phyloP scores from a whole-genome alignment of 2,888 invertebrate genomes.

The Drosophila yooni region DNA sequence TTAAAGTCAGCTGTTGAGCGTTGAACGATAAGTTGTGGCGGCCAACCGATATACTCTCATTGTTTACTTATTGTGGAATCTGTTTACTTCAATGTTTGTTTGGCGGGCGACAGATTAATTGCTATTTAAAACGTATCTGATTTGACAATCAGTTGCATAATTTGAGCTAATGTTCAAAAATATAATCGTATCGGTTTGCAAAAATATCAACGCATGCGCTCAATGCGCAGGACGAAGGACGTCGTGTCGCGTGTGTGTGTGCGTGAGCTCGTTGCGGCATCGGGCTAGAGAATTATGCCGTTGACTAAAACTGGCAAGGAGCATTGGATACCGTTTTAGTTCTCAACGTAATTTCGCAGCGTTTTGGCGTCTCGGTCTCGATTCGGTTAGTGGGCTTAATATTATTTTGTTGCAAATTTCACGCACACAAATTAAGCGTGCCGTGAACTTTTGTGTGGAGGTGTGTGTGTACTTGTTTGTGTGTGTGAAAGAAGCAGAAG shows the following conservation, averaged over 20 bases:
- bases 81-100: conserved; percentile 34
- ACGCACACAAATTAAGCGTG: conserved; percentile 31
- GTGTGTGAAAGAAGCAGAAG: conserved; percentile 30
- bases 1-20: conserved; percentile 31
- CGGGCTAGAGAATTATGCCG: conserved; percentile 30
- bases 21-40: conserved; percentile 26
- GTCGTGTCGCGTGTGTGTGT: conserved; percentile 8
- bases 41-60: conserved; percentile 10
- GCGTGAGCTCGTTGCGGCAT: conserved; percentile 10
- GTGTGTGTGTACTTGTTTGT: conserved; percentile 21
- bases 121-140: conserved; percentile 5
- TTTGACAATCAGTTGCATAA: conserved; percentile 2
- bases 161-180: not conserved
- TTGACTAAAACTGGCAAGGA: conserved; percentile 19
- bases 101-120: conserved; percentile 39
- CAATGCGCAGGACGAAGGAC: conserved; percentile 50
- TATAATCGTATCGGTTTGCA: not conserved
- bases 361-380: conserved; percentile 47
- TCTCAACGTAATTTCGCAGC: conserved; percentile 59
- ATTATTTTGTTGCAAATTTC: conserved; percentile 42
- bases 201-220: conserved; percentile 49
- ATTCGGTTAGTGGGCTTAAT: conserved; percentile 35
- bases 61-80: conserved; percentile 17
- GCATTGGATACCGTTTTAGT: conserved; percentile 55
- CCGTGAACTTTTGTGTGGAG: conserved; percentile 4